Conservation (phyloP, 1,140 invertebrate species). For the Philotrypesis tridentata region DNA sequence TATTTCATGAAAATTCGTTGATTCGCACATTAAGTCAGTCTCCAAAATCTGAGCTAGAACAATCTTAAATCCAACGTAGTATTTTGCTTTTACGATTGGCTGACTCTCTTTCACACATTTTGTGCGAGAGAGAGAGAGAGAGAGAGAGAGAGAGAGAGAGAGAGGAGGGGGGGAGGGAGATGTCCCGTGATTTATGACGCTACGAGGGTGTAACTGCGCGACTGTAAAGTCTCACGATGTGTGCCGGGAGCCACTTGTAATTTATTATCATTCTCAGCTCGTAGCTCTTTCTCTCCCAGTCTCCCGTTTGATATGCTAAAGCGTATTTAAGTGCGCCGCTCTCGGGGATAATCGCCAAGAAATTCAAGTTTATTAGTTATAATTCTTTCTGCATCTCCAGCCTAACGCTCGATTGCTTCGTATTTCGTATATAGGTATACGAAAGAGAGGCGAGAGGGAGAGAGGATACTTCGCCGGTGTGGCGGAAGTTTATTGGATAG, state of each 20-base stretch:
- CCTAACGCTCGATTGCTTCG: no score
- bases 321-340: background rate
- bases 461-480: background rate
- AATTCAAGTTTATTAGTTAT: no score
- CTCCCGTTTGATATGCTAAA: slow-evolving; percentile 9
- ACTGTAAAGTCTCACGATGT: slow-evolving; percentile 2
- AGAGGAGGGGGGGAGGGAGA: background rate
- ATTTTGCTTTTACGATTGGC: slow-evolving; percentile 20
- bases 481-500: background rate
- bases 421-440: no score
- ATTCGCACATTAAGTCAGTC: background rate
- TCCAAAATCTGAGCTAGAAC: no score
- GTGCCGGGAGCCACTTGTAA: background rate
- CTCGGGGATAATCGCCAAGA: background rate
- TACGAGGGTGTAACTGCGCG: background rate
- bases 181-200: slow-evolving; percentile 21
- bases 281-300: background rate
- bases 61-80: no score
- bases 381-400: no score
- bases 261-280: slow-evolving; percentile 29
- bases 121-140: no score
- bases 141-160: background rate
- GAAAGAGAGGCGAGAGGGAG: no score
- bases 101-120: background rate
- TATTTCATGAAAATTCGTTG: no score